Percentiles rank a stretch among this genome's conserved stretches.
These are phyloP conservation scores for Thyatira batis DNA, from an alignment of 2,888 invertebrate species.

Conservation along the genomic window DNA sequence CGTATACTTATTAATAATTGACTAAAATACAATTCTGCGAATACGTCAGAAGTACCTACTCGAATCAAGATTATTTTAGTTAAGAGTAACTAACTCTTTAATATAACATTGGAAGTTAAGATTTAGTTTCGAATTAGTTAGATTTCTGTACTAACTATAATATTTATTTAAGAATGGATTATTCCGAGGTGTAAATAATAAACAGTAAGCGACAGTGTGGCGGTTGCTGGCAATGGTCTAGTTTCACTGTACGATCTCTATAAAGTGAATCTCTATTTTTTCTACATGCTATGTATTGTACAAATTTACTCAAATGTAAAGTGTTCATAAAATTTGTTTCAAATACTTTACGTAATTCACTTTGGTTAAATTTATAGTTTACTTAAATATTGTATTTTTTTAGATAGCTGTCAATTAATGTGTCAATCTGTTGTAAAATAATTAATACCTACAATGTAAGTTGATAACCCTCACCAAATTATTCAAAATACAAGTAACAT, in stretches of 20 bases:
- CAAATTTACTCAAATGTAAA: slow-evolving; percentile 78
- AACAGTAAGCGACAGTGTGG: slow-evolving; percentile 11
- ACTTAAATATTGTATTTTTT: slow-evolving; percentile 30
- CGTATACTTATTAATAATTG: not conserved
- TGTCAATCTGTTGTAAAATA: slow-evolving; percentile 59
- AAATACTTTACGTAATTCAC: slow-evolving; percentile 34
- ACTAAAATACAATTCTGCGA: not conserved
- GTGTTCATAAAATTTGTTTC: slow-evolving; percentile 70
- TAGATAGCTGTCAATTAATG: slow-evolving; percentile 74
- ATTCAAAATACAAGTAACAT: slow-evolving; percentile 23
- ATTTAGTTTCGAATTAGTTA: not conserved
- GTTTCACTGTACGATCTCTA: slow-evolving; percentile 81
- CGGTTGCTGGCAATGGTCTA: slow-evolving; percentile 65
- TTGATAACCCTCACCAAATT: slow-evolving; percentile 27
- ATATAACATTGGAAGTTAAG: not conserved
- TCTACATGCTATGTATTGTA: slow-evolving; percentile 81
- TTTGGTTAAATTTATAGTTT: slow-evolving; percentile 24
- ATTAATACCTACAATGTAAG: slow-evolving; percentile 16
- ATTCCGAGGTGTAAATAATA: not conserved
- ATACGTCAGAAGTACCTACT: not conserved
- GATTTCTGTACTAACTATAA: not conserved
- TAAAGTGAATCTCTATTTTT: slow-evolving; percentile 81
- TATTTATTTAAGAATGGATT: not conserved
- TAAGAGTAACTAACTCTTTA: too few relatives aligned
- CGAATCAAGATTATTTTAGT: too few relatives aligned